Conservation (phyloP, 1,140 invertebrate species). For the Bemisia tabaci region DNA sequence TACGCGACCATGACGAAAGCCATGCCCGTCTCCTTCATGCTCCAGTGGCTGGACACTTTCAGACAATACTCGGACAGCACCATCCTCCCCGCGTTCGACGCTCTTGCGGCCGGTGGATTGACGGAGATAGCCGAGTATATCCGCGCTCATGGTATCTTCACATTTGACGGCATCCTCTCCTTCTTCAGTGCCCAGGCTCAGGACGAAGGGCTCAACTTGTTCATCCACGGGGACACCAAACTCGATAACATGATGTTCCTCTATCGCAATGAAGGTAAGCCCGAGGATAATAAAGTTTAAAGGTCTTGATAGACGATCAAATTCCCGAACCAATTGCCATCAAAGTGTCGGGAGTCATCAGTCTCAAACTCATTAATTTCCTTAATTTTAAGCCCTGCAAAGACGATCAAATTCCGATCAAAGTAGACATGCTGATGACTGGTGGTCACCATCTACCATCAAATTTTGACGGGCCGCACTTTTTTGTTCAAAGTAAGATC, state of each 20-base stretch:
- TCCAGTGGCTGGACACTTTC: background rate
- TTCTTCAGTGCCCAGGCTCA: background rate
- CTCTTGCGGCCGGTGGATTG: background rate
- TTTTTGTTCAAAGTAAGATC: no score
- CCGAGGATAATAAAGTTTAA: no score
- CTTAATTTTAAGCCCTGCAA: no score
- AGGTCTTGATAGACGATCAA: no score
- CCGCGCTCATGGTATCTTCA: background rate
- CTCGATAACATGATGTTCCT: background rate
- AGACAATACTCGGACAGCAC: background rate
- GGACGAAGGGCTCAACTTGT: background rate
- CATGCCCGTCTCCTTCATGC: background rate
- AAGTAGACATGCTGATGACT: no score
- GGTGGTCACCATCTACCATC: no score
- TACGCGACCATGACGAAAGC: background rate
- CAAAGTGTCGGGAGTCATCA: no score
- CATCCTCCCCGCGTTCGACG: background rate
- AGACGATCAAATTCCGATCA: no score
- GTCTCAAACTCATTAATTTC: no score
- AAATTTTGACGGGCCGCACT: no score
- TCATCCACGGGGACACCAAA: background rate
- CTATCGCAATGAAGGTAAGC: no score
- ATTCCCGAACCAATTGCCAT: no score
- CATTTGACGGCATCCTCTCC: background rate
- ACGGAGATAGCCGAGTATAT: background rate